Conservation (phyloP, 2,888 invertebrate species). For the Dilophus febrilis region DNA sequence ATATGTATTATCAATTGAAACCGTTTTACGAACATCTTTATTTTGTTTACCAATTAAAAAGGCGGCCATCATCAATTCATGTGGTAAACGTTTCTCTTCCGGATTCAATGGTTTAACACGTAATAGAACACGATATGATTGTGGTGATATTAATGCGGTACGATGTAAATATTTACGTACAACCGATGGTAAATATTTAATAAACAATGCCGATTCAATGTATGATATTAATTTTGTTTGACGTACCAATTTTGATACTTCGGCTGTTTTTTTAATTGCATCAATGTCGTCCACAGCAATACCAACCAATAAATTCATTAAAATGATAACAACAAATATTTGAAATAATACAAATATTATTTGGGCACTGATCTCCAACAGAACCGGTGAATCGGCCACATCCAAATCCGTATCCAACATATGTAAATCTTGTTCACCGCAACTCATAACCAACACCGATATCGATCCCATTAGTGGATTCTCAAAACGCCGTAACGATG, state of each 20-base stretch:
- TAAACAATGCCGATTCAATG: conserved; percentile 64
- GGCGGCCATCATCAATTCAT: conserved; percentile 62
- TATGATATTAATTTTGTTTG: conserved; percentile 78
- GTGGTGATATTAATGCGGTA: conserved; percentile 63
- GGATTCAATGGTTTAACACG: conserved; percentile 73
- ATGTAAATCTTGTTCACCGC: conserved; percentile 66
- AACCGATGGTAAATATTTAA: conserved; percentile 60
- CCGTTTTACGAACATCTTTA: conserved; percentile 50
- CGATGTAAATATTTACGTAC: conserved; percentile 56
- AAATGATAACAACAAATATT: conserved; percentile 66
- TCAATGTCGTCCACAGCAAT: conserved; percentile 80
- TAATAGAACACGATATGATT: conserved; percentile 63
- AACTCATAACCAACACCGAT: conserved; percentile 78
- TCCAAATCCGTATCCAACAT: conserved; percentile 57
- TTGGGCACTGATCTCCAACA: conserved; percentile 65
- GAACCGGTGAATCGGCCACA: conserved; percentile 55
- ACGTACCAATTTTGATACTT: conserved; percentile 62
- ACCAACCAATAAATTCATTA: conserved; percentile 73
- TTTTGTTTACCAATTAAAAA: conserved; percentile 65
- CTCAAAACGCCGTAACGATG: conserved; percentile 62
- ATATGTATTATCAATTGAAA: conserved; percentile 38
- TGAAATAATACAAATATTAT: conserved; percentile 65
- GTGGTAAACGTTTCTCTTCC: conserved; percentile 60
- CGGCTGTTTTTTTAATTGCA: conserved; percentile 69
- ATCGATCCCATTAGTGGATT: conserved; percentile 74